A percentile compares a stretch with the other conserved stretches of the same genome.
phyloP scores from a whole-genome alignment of 2,888 invertebrate genomes.

The Neoaliturus tenellus region DNA sequence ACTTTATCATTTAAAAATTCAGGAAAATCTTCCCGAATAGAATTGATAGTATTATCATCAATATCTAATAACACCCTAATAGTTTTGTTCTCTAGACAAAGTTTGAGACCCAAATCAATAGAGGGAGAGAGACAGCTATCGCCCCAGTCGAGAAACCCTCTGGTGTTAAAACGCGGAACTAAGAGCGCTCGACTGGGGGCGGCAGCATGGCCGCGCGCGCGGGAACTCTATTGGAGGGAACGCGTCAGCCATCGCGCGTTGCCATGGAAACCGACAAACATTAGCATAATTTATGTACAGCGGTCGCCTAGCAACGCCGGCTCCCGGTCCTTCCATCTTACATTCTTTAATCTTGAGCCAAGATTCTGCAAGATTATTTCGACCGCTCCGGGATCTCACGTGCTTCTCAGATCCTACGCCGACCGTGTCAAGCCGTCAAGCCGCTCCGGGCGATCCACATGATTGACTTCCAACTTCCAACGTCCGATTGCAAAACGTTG shows the following conservation, averaged over 20 bases:
- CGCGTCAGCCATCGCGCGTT: conserved; percentile 60
- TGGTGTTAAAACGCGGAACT: conserved; percentile 50
- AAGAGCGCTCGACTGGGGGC: not conserved
- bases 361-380: conserved; percentile 49
- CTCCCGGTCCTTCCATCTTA: conserved; percentile 53
- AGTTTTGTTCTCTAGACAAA: conserved; percentile 17
- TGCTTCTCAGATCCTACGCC: not conserved
- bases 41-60: no score
- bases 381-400: conserved; percentile 20
- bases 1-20: no score
- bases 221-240: conserved; percentile 51
- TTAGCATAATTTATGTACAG: conserved; percentile 50
- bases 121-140: conserved; percentile 22
- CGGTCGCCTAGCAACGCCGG: conserved; percentile 53
- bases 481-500: no score
- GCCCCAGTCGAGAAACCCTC: conserved; percentile 49
- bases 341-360: conserved; percentile 43
- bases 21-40: no score
- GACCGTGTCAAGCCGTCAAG: no score
- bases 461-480: no score
- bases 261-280: conserved; percentile 58
- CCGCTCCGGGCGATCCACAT: no score
- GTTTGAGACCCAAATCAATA: conserved; percentile 27
- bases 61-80: no score
- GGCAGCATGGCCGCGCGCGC: conserved; percentile 26